Conservation (phyloP, 2,797 vertebrate species). For the Hyperoplus immaculatus region DNA sequence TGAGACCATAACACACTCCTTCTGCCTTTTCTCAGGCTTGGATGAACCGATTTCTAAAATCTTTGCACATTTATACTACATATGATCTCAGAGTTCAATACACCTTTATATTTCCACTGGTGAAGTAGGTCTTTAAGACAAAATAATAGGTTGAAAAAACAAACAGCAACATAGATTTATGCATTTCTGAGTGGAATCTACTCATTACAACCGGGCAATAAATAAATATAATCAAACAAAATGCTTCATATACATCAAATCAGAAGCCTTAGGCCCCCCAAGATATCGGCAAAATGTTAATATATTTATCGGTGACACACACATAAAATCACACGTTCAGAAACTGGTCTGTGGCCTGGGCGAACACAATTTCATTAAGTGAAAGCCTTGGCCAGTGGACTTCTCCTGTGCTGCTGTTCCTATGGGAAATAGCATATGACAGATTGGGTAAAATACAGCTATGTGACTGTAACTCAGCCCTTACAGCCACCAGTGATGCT, state of each 20-base stretch:
- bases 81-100: too few relatives aligned
- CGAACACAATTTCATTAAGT: slow-evolving; percentile 62
- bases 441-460: slow-evolving; percentile 53
- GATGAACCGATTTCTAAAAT: too few relatives aligned
- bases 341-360: slow-evolving; percentile 33
- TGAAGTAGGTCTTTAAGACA: neutral
- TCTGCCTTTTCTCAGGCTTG: too few relatives aligned
- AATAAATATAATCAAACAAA: slow-evolving; percentile 34
- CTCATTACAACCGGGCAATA: slow-evolving; percentile 23
- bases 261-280: neutral
- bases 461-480: slow-evolving; percentile 43
- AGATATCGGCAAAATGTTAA: slow-evolving; percentile 11
- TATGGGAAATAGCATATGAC: slow-evolving; percentile 41
- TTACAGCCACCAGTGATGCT: slow-evolving; percentile 12
- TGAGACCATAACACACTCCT: too few relatives aligned
- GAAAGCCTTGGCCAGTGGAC: slow-evolving; percentile 22
- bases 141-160: neutral
- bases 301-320: neutral
- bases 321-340: slow-evolving; percentile 35
- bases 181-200: slow-evolving; percentile 5
- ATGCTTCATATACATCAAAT: slow-evolving; percentile 27
- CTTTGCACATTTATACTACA: too few relatives aligned
- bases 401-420: neutral
- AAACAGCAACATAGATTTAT: neutral
- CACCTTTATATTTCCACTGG: too few relatives aligned